Evolutionary conservation across 2,888 invertebrate species (phyloP).

Genomic region (Scrobipalpa costella): DNA sequence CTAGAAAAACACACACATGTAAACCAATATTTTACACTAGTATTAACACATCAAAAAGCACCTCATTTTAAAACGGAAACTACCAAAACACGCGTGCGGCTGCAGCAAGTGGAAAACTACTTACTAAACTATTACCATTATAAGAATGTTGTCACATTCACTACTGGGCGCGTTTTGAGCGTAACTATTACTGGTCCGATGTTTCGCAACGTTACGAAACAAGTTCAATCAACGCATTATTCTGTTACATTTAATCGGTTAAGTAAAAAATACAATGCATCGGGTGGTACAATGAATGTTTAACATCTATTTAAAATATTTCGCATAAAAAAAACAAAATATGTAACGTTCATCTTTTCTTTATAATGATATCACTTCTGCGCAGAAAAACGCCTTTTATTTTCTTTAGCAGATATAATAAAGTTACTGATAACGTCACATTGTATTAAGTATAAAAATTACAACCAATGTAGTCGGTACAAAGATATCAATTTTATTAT

Average conservation of each 20-base stretch:
- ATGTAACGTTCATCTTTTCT: too few relatives aligned
- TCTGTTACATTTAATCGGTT: neutral
- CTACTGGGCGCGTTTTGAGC: neutral
- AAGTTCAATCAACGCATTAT: slow-evolving; percentile 1
- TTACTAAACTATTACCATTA: neutral
- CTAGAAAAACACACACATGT: neutral
- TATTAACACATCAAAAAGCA: neutral
- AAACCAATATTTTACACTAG: neutral
- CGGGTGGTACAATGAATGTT: too few relatives aligned
- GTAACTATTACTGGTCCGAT: neutral
- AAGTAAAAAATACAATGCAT: too few relatives aligned
- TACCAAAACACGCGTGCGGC: neutral
- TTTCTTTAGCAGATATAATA: too few relatives aligned
- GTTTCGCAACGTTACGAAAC: slow-evolving; percentile 3
- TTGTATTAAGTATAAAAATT: too few relatives aligned
- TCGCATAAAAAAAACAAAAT: too few relatives aligned
- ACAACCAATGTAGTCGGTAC: too few relatives aligned
- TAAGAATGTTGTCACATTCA: neutral
- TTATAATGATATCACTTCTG: too few relatives aligned
- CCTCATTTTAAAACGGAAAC: neutral
- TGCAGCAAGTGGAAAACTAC: neutral
- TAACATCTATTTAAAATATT: too few relatives aligned
- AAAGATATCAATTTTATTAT: too few relatives aligned
- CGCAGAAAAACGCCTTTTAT: too few relatives aligned
- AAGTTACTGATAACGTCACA: too few relatives aligned